phyloP scores from a whole-genome alignment of 2,888 invertebrate species.

The Diplolepis rosae region DNA sequence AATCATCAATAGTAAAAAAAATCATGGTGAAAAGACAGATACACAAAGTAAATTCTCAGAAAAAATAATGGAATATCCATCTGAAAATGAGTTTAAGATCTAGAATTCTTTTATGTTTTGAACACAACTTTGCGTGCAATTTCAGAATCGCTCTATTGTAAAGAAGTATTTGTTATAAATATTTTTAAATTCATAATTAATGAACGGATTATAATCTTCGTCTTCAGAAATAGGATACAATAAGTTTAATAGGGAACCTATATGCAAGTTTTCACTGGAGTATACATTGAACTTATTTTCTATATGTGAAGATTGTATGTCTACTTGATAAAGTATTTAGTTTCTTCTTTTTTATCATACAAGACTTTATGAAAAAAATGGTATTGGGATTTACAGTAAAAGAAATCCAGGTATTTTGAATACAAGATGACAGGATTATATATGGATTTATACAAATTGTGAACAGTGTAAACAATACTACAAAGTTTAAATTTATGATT shows the following conservation, averaged over 20 bases:
- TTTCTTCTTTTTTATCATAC: background rate
- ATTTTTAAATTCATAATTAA: background rate
- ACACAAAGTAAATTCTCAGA: background rate
- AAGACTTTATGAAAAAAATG: background rate
- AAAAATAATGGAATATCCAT: conserved; percentile 10
- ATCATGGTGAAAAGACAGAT: background rate
- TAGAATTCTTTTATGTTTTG: background rate
- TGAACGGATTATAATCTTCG: background rate
- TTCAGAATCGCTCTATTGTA: background rate
- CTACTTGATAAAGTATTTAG: conserved; percentile 2
- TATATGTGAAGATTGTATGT: background rate
- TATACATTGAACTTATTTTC: background rate
- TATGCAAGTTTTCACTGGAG: background rate
- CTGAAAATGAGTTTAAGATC: background rate
- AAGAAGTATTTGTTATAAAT: background rate
- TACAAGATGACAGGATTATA: conserved; percentile 4
- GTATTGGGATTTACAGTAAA: background rate
- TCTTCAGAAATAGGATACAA: background rate
- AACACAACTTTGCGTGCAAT: background rate
- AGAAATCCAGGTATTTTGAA: background rate
- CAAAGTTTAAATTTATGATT: background rate
- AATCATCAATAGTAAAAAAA: conserved; percentile 1
- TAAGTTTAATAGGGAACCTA: background rate
- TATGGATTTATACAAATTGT: background rate
- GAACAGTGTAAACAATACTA: background rate